phyloP scores from a whole-genome alignment of 2,888 invertebrate genomes.

The Cactoblastis cactorum region DNA sequence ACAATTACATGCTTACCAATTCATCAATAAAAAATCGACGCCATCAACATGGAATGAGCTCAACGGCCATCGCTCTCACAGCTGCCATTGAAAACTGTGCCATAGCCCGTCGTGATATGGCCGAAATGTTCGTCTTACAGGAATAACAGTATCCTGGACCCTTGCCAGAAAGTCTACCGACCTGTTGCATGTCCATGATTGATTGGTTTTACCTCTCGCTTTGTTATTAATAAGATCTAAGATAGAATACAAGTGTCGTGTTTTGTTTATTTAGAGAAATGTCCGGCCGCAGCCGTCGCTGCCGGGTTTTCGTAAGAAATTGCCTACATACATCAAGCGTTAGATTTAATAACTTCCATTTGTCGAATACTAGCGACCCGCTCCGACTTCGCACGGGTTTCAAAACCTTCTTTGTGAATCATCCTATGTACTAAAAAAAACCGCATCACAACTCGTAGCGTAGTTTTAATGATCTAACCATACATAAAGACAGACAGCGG shows the following conservation, averaged over 20 bases:
- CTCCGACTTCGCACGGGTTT: too few relatives aligned
- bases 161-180: conserved; percentile 23
- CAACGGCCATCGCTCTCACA: background rate
- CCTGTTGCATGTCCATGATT: conserved; percentile 14
- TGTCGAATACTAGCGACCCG: too few relatives aligned
- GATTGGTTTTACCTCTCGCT: conserved; percentile 9
- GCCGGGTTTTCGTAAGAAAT: background rate
- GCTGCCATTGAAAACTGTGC: background rate
- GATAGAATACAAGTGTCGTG: conserved; percentile 13
- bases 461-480: too few relatives aligned
- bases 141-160: conserved; percentile 17
- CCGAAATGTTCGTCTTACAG: background rate
- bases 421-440: too few relatives aligned
- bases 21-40: background rate
- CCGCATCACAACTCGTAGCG: too few relatives aligned
- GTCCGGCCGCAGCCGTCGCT: background rate
- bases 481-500: too few relatives aligned
- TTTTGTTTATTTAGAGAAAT: conserved; percentile 12
- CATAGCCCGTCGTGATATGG: background rate
- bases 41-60: conserved; percentile 2
- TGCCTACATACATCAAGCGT: background rate
- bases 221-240: conserved; percentile 11
- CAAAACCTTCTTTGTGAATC: background rate
- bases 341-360: background rate
- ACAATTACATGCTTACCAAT: conserved; percentile 1